Evolutionary conservation across 2,113 vertebrate species (phyloP).

Genomic region (Budorcas taxicolor): DNA sequence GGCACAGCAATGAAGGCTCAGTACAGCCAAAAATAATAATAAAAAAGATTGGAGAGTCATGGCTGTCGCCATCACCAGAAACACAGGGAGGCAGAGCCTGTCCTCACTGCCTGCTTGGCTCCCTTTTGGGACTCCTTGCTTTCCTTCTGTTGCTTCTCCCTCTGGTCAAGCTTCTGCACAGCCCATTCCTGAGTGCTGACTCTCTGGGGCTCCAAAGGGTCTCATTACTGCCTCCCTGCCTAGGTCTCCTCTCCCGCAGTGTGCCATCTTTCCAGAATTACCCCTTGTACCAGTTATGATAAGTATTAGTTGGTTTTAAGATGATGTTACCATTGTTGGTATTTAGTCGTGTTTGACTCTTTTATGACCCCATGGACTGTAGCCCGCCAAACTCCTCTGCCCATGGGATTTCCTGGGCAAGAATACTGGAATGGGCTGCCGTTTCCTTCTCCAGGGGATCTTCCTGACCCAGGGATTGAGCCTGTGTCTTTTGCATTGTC

Average conservation of each 20-base stretch:
- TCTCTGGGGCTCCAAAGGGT: not conserved
- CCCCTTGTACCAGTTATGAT: not conserved
- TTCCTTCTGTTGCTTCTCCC: not conserved
- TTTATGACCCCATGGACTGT: not conserved
- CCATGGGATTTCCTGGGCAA: not conserved
- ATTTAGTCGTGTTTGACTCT: not conserved
- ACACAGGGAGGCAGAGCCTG: not conserved
- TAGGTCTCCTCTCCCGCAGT: not conserved
- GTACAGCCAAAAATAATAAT: not conserved
- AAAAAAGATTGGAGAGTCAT: not conserved
- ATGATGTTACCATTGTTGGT: not conserved
- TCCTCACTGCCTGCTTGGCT: not conserved
- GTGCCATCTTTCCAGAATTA: not conserved
- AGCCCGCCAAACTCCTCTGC: not conserved
- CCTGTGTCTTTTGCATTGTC: not conserved
- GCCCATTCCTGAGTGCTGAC: not conserved
- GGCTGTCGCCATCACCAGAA: not conserved
- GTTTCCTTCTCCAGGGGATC: not conserved
- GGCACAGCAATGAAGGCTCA: not conserved
- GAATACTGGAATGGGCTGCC: not conserved
- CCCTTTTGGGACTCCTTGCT: not conserved
- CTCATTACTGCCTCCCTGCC: not conserved
- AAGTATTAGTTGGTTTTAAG: not conserved
- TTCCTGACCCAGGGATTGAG: not conserved
- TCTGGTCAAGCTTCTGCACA: not conserved